phyloP scores from a whole-genome alignment of 1,140 invertebrate genomes.

The Marisa cornuarietis region DNA sequence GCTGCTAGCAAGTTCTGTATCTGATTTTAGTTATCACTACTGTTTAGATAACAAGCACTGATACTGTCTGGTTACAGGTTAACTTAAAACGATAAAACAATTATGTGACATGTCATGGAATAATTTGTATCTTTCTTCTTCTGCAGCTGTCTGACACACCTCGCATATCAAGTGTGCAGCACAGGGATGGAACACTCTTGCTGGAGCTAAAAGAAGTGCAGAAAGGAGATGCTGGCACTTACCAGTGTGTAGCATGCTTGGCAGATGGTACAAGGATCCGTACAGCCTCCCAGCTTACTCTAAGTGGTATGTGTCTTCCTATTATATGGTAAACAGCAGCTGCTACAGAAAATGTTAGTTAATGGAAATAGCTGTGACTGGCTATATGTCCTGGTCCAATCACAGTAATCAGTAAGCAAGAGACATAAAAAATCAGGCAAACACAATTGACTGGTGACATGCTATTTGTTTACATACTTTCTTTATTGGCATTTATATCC shows the following conservation, averaged over 20 bases:
- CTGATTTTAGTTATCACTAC: neutral
- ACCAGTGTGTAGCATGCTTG: constrained; percentile 93
- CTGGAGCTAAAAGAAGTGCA: constrained; percentile 95
- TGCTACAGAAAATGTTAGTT: no score
- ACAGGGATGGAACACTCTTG: constrained; percentile 39
- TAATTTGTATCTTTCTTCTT: neutral
- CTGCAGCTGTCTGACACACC: constrained; percentile 2
- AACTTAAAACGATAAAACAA: no score
- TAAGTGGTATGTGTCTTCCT: constrained; percentile 35
- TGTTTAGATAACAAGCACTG: neutral
- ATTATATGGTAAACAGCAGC: no score
- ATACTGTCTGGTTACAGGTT: no score
- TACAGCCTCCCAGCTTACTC: constrained; percentile 39
- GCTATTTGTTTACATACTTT: no score
- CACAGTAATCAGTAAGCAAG: no score
- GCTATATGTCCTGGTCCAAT: no score
- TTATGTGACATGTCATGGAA: no score
- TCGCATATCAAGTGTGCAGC: neutral
- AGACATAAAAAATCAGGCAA: no score
- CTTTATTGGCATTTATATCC: no score
- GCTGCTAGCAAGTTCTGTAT: neutral
- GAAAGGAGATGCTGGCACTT: constrained; percentile 93
- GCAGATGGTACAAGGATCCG: constrained; percentile 83
- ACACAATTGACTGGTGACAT: no score
- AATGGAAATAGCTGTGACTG: no score